Evolutionary conservation across 2,797 vertebrate genomes (phyloP), one percentile per base, ranked within the genome.

Genomic region (Mormyrus proboscirostris): DNA sequence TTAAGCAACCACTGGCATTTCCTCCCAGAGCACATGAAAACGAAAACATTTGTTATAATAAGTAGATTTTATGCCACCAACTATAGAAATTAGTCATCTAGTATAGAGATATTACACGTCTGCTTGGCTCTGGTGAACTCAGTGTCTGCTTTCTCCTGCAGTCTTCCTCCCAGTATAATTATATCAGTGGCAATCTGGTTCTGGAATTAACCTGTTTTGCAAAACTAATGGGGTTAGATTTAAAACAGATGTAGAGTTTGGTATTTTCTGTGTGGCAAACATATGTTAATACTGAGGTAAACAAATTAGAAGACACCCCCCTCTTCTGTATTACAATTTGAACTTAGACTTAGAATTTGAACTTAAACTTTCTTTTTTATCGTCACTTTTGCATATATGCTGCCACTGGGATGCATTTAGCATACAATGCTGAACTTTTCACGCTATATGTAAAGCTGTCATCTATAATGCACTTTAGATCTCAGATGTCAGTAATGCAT

Each of bases 221-320:
- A 90, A 86, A 88, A 76, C 87, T 90, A 90, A 90, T 88, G 87
- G 87, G 62, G 33, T 88, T 44, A 88, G 79, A 88, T 88, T 57
- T 86, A 84, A 44, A 85, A 88, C 89, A 90, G 88, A 90, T 90
- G 87, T 88, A 76, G 87, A 50, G 25, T 53, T 90, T 0, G 5
- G 29, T 51, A 44, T 65, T 79, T 76, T 90, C 69, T 69, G 53
- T 62, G 69, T 83, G 44, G 51, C 86, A 90, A 90, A 90, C 57
- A 25, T 49, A 33, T 85, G 89, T 88, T 90, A 65, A 85, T 51
- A 22, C 53, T 53, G 41, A 89, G 84, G 57, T 89, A 73, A 86
- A 86, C 83, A 62, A 50, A 65, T 86, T 29, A 69, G 82, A 86
- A 86, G 44, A 65, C 49, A 5, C 25, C 25, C 41, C 10, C 19